Base-by-base conservation (phyloP, 2,888 invertebrate species). In the Tachina fera region DNA sequence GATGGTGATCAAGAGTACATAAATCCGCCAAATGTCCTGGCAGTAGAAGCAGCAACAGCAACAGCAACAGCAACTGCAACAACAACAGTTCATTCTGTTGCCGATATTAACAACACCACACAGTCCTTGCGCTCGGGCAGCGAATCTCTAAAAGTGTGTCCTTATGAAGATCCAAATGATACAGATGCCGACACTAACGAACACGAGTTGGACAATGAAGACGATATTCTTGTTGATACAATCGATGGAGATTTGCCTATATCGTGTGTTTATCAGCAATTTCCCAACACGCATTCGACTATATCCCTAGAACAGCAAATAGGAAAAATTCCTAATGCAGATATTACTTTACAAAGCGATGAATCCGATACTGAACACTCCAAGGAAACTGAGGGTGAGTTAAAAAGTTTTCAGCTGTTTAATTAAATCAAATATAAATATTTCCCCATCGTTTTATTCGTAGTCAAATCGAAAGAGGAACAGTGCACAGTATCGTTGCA, bases 171-270 rank as follows among this genome's bases (percentile, higher is more conserved):
- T 45, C 67, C 83, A 5, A 79, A 86, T 49, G 86, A 86, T 45
- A 86, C 86, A 31, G 86, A 86, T 67, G 86, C 86, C 14, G 86
- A 86, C 43, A 76, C 86, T 8, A 83, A 83, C 1, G 86, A 86
- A 68, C 79, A 83, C 13, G 86, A 86, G 22, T 65, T 83, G 13
- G 83, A 86, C 19, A 71, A 86, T 83, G 85, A 86, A 47, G 83
- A 74, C 14, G 78, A 63, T 49, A 19, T 71, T 45, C 9, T 58
- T 56, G 71, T 58, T 49, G 71, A 70, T 63, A 9, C 41, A 45
- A 53, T 31, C 0, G 75, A 61, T 53, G 51, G 31, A 14, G 71
- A 53, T 31, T 31, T 70, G n/a, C 14, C 41, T n/a, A 19, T 16
- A 19, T 5, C n/a, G 9, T 49, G 31, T 53, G 41, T 53, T 6